Base-by-base conservation (phyloP, 2,888 invertebrate genomes). In the Pyrocoelia pectoralis region DNA sequence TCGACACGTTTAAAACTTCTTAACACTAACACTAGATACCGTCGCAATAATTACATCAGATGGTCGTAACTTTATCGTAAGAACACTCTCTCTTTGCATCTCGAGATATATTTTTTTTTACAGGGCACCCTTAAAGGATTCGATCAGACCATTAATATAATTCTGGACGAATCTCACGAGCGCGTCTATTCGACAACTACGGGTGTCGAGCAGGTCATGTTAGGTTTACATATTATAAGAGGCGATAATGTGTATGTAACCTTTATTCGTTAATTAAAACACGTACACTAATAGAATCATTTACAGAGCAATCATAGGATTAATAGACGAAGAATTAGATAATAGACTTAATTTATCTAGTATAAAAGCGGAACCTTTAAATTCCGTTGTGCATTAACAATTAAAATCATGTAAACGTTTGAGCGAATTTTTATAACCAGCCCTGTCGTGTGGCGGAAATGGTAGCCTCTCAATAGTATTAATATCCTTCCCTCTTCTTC, bases 81-180 rank as follows among this genome's bases (percentile, higher is more conserved):
- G 88, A 83, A n/a, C 10, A 1, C 1, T 5, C 2, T 6, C n/a
- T 13, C 46, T 13, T 46, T 59, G 38, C n/a, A n/a, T n/a, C n/a
- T 24, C 24, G 24, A 24, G 24, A 24, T 33, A 50, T 24, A 6
- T 48, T 6, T 51, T 43, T 14, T 13, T 17, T 58, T 41, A 66
- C 72, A 92, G 91, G 99, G 99, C 48, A 95, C 96, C 0, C 82
- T 99, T 67, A 98, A 98, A 81, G 99, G 99, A 24, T 99, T 97
- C 82, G 99, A 99, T 83, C 99, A 99, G 83, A 96, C 98, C n/a
- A 96, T 98, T 70, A 99, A 99, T 80, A 86, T 99, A 69, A 97
- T 99, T 74, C 84, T 99, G 68, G 98, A 98, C 78, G 98, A 99
- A 82, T 97, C 97, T 29, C 97, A 98, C 78, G 99, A 99, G 82